phyloP scores from a whole-genome alignment of 2,113 vertebrate genomes.

The Pogonocichla stellata region DNA sequence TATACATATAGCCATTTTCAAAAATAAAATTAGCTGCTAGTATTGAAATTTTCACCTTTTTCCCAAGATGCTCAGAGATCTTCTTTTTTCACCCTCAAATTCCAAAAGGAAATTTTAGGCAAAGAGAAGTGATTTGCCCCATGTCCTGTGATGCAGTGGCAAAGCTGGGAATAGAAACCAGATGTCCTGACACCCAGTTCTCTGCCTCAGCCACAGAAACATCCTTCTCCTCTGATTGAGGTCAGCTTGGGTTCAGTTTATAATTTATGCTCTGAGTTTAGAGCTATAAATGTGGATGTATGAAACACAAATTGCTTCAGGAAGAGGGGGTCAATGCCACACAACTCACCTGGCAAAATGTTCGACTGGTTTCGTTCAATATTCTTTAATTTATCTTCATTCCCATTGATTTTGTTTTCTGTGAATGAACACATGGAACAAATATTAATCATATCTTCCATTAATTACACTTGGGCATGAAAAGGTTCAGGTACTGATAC shows the following conservation, averaged over 20 bases:
- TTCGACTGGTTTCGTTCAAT: slow-evolving; percentile 89
- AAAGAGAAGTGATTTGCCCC: slow-evolving; percentile 3
- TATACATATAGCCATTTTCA: not conserved
- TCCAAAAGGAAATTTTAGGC: not conserved
- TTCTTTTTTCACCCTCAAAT: not conserved
- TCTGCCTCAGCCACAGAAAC: slow-evolving; percentile 39
- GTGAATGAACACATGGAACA: slow-evolving; percentile 21
- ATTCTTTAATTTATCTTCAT: slow-evolving; percentile 88
- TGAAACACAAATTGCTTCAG: not conserved
- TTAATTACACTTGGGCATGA: not conserved
- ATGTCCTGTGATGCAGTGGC: not conserved
- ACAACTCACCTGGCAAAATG: slow-evolving; percentile 86
- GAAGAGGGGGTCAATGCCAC: not conserved
- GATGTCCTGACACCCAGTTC: slow-evolving; percentile 57
- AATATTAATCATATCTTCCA: not conserved
- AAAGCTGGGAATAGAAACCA: slow-evolving; percentile 64
- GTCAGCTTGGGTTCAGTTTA: slow-evolving; percentile 27
- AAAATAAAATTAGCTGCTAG: not conserved
- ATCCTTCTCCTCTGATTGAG: slow-evolving; percentile 49
- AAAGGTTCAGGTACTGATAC: not conserved
- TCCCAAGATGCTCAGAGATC: not conserved
- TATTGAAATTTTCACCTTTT: not conserved
- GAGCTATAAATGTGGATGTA: slow-evolving; percentile 34
- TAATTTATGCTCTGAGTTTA: slow-evolving; percentile 25
- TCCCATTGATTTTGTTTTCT: slow-evolving; percentile 76